Conservation (phyloP, 2,113 vertebrate species). For the Cyprinodon brontotheroides region DNA sequence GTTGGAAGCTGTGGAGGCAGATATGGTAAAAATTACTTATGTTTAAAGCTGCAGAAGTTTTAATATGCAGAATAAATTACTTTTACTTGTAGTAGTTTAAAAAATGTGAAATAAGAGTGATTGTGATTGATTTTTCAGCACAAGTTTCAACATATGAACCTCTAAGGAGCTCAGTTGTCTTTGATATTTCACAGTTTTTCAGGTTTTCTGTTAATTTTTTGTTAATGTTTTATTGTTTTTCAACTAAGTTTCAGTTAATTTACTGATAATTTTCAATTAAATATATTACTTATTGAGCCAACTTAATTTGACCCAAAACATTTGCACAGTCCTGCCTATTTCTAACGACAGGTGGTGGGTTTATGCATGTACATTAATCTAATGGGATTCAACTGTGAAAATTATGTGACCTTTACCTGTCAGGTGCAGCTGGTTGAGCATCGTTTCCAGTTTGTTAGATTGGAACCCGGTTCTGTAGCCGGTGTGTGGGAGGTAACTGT, state of each 20-base stretch:
- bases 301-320: neutral
- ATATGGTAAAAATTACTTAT: neutral
- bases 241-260: too few species aligned
- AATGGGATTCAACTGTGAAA: neutral
- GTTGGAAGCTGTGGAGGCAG: conserved; percentile 54
- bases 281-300: too few species aligned
- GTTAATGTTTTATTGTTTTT: too few species aligned
- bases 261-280: too few species aligned
- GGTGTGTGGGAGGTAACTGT: conserved; percentile 52
- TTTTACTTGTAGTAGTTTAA: neutral
- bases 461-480: conserved; percentile 61
- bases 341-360: too few species aligned
- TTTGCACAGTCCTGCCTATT: neutral
- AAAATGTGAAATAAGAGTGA: neutral
- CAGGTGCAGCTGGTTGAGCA: conserved; percentile 78
- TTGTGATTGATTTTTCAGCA: too few species aligned
- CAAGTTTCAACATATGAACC: too few species aligned
- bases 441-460: conserved; percentile 72
- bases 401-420: conserved; percentile 40
- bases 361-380: too few species aligned
- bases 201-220: too few species aligned
- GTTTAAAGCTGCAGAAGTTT: neutral
- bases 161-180: too few species aligned
- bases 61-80: neutral
- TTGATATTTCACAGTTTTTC: too few species aligned